Conservation (phyloP, 2,888 invertebrate genomes). For the Orthosia incerta region DNA sequence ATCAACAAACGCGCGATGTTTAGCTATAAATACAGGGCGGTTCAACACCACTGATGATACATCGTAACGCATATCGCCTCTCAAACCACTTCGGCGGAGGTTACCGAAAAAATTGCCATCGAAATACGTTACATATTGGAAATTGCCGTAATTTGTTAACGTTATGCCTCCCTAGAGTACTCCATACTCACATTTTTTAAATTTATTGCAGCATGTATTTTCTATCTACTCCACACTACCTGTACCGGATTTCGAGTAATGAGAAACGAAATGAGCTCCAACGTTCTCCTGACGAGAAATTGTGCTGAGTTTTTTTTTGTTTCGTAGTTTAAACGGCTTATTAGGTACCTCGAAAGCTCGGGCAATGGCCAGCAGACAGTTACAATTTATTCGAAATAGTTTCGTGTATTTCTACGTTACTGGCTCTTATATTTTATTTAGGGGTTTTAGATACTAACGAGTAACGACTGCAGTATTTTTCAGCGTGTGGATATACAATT, state of each 20-base stretch:
- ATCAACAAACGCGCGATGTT: conserved; percentile 3
- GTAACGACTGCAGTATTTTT: conserved; percentile 7
- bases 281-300: conserved; percentile 61
- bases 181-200: conserved; percentile 64
- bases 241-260: conserved; percentile 68
- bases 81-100: conserved; percentile 34
- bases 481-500: neutral
- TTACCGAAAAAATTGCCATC: conserved; percentile 76
- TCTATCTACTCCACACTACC: conserved; percentile 66
- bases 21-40: conserved; percentile 24
- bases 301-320: conserved; percentile 44
- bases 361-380: conserved; percentile 53
- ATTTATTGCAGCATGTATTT: conserved; percentile 71
- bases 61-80: conserved; percentile 38
- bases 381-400: conserved; percentile 60
- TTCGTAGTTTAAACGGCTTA: conserved; percentile 54
- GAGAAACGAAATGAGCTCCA: conserved; percentile 68
- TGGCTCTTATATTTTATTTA: conserved; percentile 41
- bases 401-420: conserved; percentile 50
- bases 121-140: conserved; percentile 81
- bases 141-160: conserved; percentile 83
- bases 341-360: conserved; percentile 55
- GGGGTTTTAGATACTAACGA: conserved; percentile 29
- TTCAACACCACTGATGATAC: conserved; percentile 49
- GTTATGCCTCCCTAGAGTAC: conserved; percentile 77